Evolutionary conservation across 2,888 invertebrate species (phyloP).

Genomic region (Steinernema carpocapsae): DNA sequence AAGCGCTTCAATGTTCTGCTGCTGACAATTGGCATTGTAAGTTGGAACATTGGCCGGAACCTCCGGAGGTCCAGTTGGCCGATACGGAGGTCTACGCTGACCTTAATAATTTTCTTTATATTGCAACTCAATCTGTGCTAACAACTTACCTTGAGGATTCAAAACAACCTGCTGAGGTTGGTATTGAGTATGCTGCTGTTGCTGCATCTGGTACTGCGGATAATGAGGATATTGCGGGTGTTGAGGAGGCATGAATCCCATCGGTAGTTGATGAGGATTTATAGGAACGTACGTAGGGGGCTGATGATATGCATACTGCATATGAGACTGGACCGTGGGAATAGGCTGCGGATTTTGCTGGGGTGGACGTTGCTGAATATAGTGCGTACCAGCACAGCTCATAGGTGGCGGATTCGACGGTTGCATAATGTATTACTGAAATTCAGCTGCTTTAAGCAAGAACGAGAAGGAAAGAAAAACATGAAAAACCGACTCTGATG

Average conservation of each 20-base stretch:
- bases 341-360: background rate
- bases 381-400: background rate
- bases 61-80: background rate
- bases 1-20: background rate
- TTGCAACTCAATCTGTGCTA: background rate
- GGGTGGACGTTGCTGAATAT: background rate
- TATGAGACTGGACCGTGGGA: background rate
- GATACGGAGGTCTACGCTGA: background rate
- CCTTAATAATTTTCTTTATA: background rate
- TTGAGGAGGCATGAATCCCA: background rate
- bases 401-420: slow-evolving; percentile 1
- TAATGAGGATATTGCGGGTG: background rate
- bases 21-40: background rate
- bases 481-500: no score
- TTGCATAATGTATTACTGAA: slow-evolving; percentile 4
- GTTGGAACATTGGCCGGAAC: background rate
- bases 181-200: background rate
- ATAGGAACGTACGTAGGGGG: background rate
- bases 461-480: no score
- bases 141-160: no score
- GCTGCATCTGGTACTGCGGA: background rate
- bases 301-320: background rate
- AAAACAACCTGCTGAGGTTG: background rate
- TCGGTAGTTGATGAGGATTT: background rate
- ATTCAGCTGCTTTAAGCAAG: background rate